Base-by-base conservation (phyloP, 2,888 invertebrate species). In the Heliconius aoede region DNA sequence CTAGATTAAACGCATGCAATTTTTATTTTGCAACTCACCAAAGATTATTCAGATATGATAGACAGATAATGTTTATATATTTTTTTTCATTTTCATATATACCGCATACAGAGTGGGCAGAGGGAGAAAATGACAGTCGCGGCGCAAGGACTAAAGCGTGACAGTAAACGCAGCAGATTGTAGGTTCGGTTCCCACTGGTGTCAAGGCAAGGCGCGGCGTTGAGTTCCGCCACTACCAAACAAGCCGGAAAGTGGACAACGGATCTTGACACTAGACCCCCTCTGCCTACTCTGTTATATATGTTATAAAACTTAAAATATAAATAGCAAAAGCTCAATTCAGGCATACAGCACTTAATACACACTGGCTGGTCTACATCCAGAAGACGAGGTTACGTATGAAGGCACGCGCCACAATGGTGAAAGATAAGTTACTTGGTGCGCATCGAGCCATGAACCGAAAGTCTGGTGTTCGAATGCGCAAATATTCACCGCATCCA, bases 401-500 rank as follows among this genome's bases (percentile, higher is more conserved):
- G 84, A 84, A 85, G 88, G 91, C 92, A 91, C 91, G 90, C 89
- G 91, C 92, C 88, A 94, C 94, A 94, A 94, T 94, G 94, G 94
- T 94, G 94, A 94, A 94, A 94, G 94, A 94, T 91, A 93, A 91
- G 90, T 93, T 91, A 90, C 93, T 91, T 94, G 93, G 90, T 91
- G 94, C 89, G 94, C 92, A 94, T 93, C 94, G 93, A 92, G 87
- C 88, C 91, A 93, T 93, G 92, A 94, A 93, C 94, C 93, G 94
- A 94, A 94, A 94, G 94, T 92, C 90, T 91, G 88, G 88, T 90
- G 94, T 93, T 92, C 92, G 92, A 92, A 91, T 91, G 93, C 93
- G 90, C n/a, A 92, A 94, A 91, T 90, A 88, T 85, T 85, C 88
- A 86, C 81, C 81, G 86, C 86, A 91, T 88, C 90, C 94, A 94